Evolutionary conservation across 2,797 vertebrate species (phyloP), one percentile per base, ranked within the genome.

Genomic region (Etheostoma perlongum): DNA sequence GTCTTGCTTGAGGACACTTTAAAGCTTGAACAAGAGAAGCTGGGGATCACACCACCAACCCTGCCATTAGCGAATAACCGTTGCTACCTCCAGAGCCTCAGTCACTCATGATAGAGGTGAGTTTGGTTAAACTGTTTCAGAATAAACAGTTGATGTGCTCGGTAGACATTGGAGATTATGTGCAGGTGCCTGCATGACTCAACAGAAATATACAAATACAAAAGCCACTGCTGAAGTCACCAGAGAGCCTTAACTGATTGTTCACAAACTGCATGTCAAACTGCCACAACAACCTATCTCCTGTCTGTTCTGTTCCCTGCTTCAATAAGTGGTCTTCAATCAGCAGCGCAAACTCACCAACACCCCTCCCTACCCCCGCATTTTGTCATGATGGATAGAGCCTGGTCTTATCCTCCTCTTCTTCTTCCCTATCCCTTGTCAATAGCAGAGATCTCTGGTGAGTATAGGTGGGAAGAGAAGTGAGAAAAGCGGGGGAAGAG

Each of bases 291-390:
- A 44, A 44, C 42, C 65, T 27, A 36, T 84, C 76, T 78, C 60
- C 67, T 83, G 57, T 74, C 76, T 69, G 54, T n/a, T 69, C 30
- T 47, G 19, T 60, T 78, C 67, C 47, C 67, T 2, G 52, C 78
- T 81, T 67, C 72, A 82, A 82, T 81, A 73, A 83, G 47, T 49
- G 75, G 78, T 77, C 77, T 71, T 88, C 85, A 83, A 66, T 86
- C 83, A 79, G 76, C 54, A 61, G 67, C 5, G 11, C 62, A 74
- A 69, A 72, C 72, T 67, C 59, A 61, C 72, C 40, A n/a, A 64
- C 57, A 42, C 74, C 61, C 65, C n/a, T 65, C 30, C 40, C 76
- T 65, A 57, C 68, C 80, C 60, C 51, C 74, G 64, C 19, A 46
- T 78, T 82, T 69, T 61, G 51, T 51, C 74, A n/a, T 76, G 78